Evolutionary conservation across 1,140 invertebrate genomes (phyloP).

Genomic region (Macrobrachium rosenbergii): DNA sequence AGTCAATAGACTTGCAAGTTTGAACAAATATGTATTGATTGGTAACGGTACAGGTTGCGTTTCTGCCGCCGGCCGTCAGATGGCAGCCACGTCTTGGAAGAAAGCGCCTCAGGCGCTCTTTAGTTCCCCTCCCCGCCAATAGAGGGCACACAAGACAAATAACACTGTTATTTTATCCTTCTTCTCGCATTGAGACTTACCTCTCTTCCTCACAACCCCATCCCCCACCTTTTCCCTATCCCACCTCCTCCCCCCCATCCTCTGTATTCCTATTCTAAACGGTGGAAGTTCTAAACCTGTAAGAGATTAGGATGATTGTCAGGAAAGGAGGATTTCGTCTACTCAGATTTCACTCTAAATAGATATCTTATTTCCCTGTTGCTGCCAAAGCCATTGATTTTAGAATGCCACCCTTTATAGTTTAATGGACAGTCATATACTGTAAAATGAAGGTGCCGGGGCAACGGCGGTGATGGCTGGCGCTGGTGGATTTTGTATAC

Average conservation of each 20-base stretch:
- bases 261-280: not conserved
- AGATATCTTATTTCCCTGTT: no score
- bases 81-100: conserved; percentile 42
- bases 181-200: not conserved
- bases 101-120: not conserved
- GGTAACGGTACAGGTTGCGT: not conserved
- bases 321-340: no score
- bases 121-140: conserved; percentile 16
- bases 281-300: not conserved
- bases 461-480: no score
- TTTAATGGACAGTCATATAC: no score
- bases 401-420: no score
- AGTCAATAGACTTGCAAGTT: conserved; percentile 48
- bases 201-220: not conserved
- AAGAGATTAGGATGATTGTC: not conserved
- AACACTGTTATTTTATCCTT: not conserved
- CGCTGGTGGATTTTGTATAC: no score
- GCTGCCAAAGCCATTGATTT: no score
- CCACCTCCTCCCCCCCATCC: not conserved
- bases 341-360: no score
- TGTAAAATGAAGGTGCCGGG: no score
- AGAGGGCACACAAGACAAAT: conserved; percentile 29
- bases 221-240: not conserved
- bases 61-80: conserved; percentile 34
- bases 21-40: conserved; percentile 51